Percentiles rank a stretch among this genome's conserved stretches.
Conservation (phyloP, 1,140 invertebrate species). For the Rhizoglyphus robini region DNA sequence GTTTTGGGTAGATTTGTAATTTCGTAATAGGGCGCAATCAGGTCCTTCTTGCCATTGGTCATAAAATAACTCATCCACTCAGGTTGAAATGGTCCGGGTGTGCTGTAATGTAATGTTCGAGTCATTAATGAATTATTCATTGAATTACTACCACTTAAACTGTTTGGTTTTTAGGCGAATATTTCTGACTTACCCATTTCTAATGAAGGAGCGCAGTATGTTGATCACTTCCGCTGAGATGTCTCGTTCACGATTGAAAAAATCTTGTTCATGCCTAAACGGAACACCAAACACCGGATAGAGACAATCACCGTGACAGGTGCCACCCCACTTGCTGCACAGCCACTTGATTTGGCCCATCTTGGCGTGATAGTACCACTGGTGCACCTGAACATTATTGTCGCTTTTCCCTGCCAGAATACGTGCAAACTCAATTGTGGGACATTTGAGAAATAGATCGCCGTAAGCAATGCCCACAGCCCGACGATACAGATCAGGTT, state of each 20-base stretch:
- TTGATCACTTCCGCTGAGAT: not conserved
- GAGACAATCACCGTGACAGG: slow-evolving; percentile 90
- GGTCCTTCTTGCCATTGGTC: not conserved
- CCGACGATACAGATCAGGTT: not conserved
- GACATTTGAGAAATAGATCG: slow-evolving; percentile 86
- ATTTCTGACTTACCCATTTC: not conserved
- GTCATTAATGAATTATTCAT: not conserved
- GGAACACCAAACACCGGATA: slow-evolving; percentile 89
- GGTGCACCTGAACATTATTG: not conserved
- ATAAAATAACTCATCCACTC: slow-evolving; percentile 11
- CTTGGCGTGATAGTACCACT: slow-evolving; percentile 7
- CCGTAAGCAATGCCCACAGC: slow-evolving; percentile 37
- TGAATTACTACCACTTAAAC: too few species aligned
- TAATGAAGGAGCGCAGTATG: not conserved
- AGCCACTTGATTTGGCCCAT: not conserved
- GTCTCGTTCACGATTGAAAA: slow-evolving; percentile 6
- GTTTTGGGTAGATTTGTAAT: not conserved
- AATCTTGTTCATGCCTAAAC: slow-evolving; percentile 32
- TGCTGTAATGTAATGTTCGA: not conserved
- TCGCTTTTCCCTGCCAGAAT: not conserved
- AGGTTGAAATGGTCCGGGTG: not conserved
- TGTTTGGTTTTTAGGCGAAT: too few species aligned
- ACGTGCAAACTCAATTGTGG: slow-evolving; percentile 6
- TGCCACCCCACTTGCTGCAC: slow-evolving; percentile 60
- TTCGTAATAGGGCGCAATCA: slow-evolving; percentile 15